Evolutionary conservation across 2,113 vertebrate species (phyloP), one percentile per base, ranked within the genome.

Genomic region (Oostethus manadensis): DNA sequence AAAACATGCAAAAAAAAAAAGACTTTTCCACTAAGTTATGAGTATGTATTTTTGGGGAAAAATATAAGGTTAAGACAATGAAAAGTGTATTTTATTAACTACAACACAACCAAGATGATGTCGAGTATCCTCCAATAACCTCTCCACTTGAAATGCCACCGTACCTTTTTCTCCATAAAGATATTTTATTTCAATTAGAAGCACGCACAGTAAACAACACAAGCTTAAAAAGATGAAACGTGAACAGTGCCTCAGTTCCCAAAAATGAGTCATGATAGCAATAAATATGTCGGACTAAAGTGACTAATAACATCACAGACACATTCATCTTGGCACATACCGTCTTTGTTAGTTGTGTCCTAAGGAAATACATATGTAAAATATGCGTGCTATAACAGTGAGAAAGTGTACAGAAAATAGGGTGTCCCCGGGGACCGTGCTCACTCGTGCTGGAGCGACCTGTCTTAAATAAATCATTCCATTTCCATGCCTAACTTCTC

Each of bases 391-490:
- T 60, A 33, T 42, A 26, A 67, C 38, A 56, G 38, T 55, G 35
- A 40, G 48, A 60, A n/a, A 64, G 42, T 66, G 60, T 58, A 74
- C 40, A 73, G 60, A 79, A 84, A 75, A 69, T 55, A 74, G 77
- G 68, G 76, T 69, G 57, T 82, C 79, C 86, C 76, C 73, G 21
- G 73, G 79, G 84, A 82, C 63, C 54, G 65, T 56, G 66, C 76
- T 79, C 69, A 76, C 74, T 86, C 74, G 78, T 70, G 60, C 62
- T 65, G 72, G 77, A 82, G 73, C 53, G 68, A 86, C 84, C 84
- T 86, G 86, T 85, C 81, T 84, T 80, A 82, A 87, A 86, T 86
- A 87, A 86, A 86, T 83, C 79, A 84, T 84, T 86, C 68, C 74
- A 81, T 82, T 87, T 83, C 79, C 79, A 79, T 79, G 76, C 75